Evolutionary conservation across 2,113 vertebrate genomes (phyloP).

Genomic region (Ctenodactylus gundi): DNA sequence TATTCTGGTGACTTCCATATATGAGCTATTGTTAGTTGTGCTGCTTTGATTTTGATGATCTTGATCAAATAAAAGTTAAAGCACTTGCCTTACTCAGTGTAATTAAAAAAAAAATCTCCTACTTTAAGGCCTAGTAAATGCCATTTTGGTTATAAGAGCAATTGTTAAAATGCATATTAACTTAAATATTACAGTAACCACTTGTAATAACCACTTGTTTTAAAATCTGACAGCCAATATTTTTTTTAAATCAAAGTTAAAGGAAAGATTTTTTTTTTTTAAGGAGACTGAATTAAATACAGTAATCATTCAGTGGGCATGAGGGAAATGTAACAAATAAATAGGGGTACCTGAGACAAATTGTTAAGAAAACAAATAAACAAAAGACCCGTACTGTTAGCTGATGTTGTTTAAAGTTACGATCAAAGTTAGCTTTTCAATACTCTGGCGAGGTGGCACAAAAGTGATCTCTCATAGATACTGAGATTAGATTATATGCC

Average conservation of each 20-base stretch:
- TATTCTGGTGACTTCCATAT: too few relatives aligned
- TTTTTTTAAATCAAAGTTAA: conserved; percentile 33
- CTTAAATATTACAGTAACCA: conserved; percentile 24
- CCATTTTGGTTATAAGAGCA: conserved; percentile 31
- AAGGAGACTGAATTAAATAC: not conserved
- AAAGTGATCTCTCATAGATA: not conserved
- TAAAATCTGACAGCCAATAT: not conserved
- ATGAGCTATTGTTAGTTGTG: too few relatives aligned
- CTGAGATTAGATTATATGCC: conserved; percentile 17
- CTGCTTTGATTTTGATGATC: too few relatives aligned
- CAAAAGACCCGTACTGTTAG: too few relatives aligned
- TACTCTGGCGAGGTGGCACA: not conserved
- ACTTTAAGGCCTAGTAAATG: not conserved
- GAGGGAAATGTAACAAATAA: not conserved
- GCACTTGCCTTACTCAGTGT: not conserved
- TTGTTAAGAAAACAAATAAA: not conserved
- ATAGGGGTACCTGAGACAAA: not conserved
- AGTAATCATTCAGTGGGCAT: not conserved
- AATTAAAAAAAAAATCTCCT: not conserved
- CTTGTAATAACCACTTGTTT: conserved; percentile 8
- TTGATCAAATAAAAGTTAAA: conserved; percentile 23
- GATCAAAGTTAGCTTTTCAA: not conserved
- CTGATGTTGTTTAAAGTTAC: not conserved
- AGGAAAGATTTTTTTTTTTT: not conserved
- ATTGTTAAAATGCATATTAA: not conserved